Base-by-base conservation (phyloP, 2,888 invertebrate genomes). In the Theretra japonica region DNA sequence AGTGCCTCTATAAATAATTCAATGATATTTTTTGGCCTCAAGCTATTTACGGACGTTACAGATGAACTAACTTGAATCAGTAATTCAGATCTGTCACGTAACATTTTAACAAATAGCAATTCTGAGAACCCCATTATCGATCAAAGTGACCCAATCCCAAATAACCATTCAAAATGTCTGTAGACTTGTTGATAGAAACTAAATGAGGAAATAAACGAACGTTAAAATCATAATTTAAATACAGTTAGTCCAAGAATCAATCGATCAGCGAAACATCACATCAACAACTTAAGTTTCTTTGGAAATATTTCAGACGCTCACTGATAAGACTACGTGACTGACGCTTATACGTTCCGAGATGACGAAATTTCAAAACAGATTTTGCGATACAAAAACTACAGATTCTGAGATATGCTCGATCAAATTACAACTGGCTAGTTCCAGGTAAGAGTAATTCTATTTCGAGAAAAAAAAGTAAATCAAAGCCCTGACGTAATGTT, bases 61-160 rank as follows among this genome's bases (percentile, higher is more conserved):
- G 60, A 30, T 21, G 60, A 62, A 62, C 60, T 33, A 33, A n/a
- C 33, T 33, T 62, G 23, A 65, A 65, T 48, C 48, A 23, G 65
- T 48, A 23, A 65, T 48, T 48, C 41, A 23, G 28, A 60, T 60
- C 41, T 21, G 23, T 48, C 23, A 11, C 7, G 33, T 17, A 41
- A 65, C 23, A 41, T 65, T 41, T 15, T 21, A 58, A 25, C 25
- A 58, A 58, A 58, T 25, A 65, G 15, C 21, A 21, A 65, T 65
- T 65, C 41, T 21, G 15, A 65, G 62, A 65, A 41, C 15, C 25
- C 25, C 7, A 23, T 48, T 48, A 23, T 15, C 0, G 3, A 23
- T 0, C 1, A 17, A 5, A 23, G 19, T 53, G 19, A 53, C 19
- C 50, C 65, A 19, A 33, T 5, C 48, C 17, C 4, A 17, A 65